Evolutionary conservation across 2,888 invertebrate genomes (phyloP), one percentile per base, ranked within the genome.

Genomic region (Xestia c-nigrum): DNA sequence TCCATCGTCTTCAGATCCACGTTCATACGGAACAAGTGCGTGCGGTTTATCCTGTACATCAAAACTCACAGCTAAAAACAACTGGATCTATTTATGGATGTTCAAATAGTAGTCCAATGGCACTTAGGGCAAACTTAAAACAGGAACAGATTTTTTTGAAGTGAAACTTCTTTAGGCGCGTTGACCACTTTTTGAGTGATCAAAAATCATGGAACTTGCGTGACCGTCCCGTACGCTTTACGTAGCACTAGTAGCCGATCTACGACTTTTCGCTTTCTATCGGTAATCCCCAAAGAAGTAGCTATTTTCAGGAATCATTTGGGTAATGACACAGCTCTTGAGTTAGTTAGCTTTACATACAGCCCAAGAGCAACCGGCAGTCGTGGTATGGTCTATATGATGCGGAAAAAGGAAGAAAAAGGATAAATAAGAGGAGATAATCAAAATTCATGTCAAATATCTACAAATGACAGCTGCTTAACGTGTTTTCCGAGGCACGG

Each of bases 11-110:
- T 97, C 21, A 98, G 95, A 90, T 98, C 98, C 0, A 97, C 95
- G 91, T 97, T 97, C 97, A 98, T 98, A 81, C 98, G 97, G 72
- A 97, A 97, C 76, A 98, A 91, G 90, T 98, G 98, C 0, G 97
- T 97, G 80, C 97, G 97, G 90, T 98, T 98, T 63, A 97, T 96
- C 89, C 98, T 98, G 85, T 24, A 16, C 21, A 55, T 31, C 31
- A 43, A 38, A 61, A 38, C 61, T 9, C 19, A 19, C 19, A 38
- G 61, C 31, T 61, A 61, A 61, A 61, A 14, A 5, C 14, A 61
- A 38, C 19, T 19, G 24, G 57, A 31, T 31, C 14, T 59, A 14
- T 69, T 69, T 43, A 24, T 59, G 19, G 59, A 43, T 59, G 24
- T 59, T 14, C 7, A 12, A 59, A 69, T 24, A 59, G 24, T 31